A percentile compares a stretch with the other conserved stretches of the same genome.
phyloP scores from a whole-genome alignment of 2,797 vertebrate genomes.

The Myotis vivesi region DNA sequence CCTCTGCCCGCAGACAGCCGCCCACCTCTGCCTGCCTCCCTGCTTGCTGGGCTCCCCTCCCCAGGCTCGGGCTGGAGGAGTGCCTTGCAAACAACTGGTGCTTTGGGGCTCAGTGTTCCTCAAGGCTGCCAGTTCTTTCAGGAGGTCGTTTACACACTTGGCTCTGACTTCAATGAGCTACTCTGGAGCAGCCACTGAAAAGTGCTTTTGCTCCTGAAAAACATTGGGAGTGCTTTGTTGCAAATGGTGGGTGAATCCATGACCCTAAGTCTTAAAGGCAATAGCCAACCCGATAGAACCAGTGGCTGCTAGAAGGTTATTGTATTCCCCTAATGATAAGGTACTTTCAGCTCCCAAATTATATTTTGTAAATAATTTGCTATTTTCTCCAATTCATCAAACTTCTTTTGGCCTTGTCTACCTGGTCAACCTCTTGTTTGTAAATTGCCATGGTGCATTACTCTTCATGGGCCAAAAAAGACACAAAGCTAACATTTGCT shows the following conservation, averaged over 20 bases:
- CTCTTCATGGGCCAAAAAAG: conserved; percentile 54
- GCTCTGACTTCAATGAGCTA: conserved; percentile 70
- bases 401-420: conserved; percentile 66
- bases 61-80: conserved; percentile 60
- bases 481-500: conserved; percentile 75
- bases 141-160: conserved; percentile 68
- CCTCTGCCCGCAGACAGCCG: conserved; percentile 29
- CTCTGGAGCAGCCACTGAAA: conserved; percentile 53
- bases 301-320: background rate
- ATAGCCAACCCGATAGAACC: background rate
- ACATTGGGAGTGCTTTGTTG: conserved; percentile 46
- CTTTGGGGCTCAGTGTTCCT: conserved; percentile 68
- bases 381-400: conserved; percentile 66
- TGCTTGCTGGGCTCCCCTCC: conserved; percentile 21
- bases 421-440: conserved; percentile 76
- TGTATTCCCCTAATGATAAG: conserved; percentile 3
- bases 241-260: background rate
- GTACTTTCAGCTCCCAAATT: background rate
- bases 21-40: conserved; percentile 58
- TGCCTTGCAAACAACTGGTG: conserved; percentile 71
- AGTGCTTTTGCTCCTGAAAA: conserved; percentile 71
- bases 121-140: conserved; percentile 69
- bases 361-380: conserved; percentile 61
- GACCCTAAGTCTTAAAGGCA: background rate
- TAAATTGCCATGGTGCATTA: conserved; percentile 69